Evolutionary conservation across 2,113 vertebrate species (phyloP), one percentile per base, ranked within the genome.

Genomic region (Caranx melampygus): DNA sequence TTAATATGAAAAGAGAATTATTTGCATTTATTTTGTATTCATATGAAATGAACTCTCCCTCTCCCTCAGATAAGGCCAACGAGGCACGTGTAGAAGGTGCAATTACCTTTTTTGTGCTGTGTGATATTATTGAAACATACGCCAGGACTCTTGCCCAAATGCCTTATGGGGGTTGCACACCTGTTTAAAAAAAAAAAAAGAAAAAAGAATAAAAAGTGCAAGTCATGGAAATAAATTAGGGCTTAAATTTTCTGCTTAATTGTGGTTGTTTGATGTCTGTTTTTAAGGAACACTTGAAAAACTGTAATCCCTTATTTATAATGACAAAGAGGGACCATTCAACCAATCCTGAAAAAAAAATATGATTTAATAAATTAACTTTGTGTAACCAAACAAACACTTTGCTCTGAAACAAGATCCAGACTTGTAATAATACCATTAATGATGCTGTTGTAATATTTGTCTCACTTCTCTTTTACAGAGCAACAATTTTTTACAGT

Each of bases 401-500:
- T 72, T 78, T 62, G 54, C 60, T 78, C 63, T 61, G 18, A 75
- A 74, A 72, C 37, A 75, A 71, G 44, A 71, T 72, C 37, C 73
- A 72, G 75, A 71, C 44, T 62, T 70, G 21, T 62, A 8, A 37
- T 6, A n/a, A 68, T 64, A 40, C 74, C 76, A 64, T 73, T 58
- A 81, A 72, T 33, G 44, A 82, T 59, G 75, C 65, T 67, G 61
- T 79, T 71, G 68, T 82, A 66, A 79, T 74, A 89, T 85, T 83
- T 84, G 64, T 85, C 78, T 75, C 72, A 72, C 31, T 68, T 42
- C 70, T 82, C 75, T 88, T 90, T 89, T 88, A 78, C 66, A 83
- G 68, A 87, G 86, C 71, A 82, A 77, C 86, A 74, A 18, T 72
- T 87, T 89, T 93, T 51, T 90, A 92, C 86, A 86, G 79, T 91